Percentiles rank a stretch among this genome's conserved stretches.
Evolutionary conservation across 2,113 vertebrate species (phyloP).

Genomic region (Phylloscopus trochilus): DNA sequence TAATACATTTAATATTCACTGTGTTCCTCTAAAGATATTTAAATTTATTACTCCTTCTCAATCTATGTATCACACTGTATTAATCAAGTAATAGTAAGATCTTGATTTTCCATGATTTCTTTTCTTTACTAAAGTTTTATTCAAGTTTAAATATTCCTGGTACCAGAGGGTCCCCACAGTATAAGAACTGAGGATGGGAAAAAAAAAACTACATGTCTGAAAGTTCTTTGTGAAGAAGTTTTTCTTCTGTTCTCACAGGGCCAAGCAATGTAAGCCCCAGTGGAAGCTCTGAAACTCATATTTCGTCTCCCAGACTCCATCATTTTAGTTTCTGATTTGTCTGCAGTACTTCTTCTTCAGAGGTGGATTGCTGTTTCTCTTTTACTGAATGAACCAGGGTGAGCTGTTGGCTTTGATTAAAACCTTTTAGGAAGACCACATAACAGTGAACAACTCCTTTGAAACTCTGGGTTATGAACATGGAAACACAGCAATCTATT

Average conservation of each 20-base stretch:
- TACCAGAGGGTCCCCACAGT: background rate
- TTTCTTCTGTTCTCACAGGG: background rate
- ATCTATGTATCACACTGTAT: background rate
- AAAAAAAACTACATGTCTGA: background rate
- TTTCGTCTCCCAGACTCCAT: background rate
- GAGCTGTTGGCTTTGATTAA: background rate
- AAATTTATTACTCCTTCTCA: background rate
- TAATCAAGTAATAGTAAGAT: background rate
- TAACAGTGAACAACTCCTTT: background rate
- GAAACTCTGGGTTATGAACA: background rate
- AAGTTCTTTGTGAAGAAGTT: background rate
- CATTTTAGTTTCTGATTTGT: background rate
- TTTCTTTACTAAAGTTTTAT: background rate
- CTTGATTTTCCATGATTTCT: background rate
- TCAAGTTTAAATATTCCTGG: background rate
- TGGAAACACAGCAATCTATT: background rate
- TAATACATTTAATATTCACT: background rate
- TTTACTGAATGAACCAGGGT: background rate
- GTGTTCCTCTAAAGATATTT: background rate
- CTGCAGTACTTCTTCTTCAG: background rate
- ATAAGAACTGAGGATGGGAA: background rate
- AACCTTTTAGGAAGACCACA: background rate
- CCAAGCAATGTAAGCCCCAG: background rate
- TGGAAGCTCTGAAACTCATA: background rate
- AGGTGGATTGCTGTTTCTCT: background rate